Conservation (phyloP, 1,140 invertebrate species). For the Planococcus citri region DNA sequence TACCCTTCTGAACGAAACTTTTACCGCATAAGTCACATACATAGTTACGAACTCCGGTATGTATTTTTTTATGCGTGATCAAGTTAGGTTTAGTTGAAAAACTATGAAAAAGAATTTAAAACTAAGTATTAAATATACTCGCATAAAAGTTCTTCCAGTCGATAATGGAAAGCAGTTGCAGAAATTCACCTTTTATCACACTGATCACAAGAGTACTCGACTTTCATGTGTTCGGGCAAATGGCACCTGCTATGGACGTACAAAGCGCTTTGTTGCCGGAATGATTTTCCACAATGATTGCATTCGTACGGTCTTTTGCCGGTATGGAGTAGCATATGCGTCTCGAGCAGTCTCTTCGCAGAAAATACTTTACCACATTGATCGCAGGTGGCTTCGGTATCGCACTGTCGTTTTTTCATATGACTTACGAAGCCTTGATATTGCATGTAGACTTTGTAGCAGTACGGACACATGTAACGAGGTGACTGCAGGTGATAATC, state of each 20-base stretch:
- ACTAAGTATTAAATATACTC: too few species aligned
- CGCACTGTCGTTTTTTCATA: conserved; percentile 19
- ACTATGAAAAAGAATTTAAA: background rate
- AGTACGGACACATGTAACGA: conserved; percentile 25
- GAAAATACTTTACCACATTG: conserved; percentile 32
- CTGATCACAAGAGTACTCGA: conserved; percentile 35
- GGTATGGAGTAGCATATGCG: conserved; percentile 30
- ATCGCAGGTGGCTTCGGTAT: conserved; percentile 27
- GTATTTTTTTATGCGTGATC: conserved; percentile 27
- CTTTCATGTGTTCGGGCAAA: conserved; percentile 30
- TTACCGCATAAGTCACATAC: conserved; percentile 34
- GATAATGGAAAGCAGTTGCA: too few species aligned
- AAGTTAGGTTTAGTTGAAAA: conserved; percentile 9
- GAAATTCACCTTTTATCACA: conserved; percentile 33
- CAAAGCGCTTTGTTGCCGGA: conserved; percentile 31
- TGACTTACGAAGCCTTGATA: conserved; percentile 23
- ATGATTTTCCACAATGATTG: conserved; percentile 32
- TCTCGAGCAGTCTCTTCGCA: conserved; percentile 29
- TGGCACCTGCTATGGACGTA: conserved; percentile 30
- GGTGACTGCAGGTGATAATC: conserved; percentile 23
- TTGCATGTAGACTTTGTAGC: conserved; percentile 24
- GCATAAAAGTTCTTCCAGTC: background rate
- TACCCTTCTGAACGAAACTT: conserved; percentile 31
- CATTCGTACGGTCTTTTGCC: conserved; percentile 31
- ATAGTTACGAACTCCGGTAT: conserved; percentile 31